These are phyloP conservation scores for Scophthalmus maximus DNA, from an alignment of 2,113 vertebrate genomes.

Conservation along the genomic window DNA sequence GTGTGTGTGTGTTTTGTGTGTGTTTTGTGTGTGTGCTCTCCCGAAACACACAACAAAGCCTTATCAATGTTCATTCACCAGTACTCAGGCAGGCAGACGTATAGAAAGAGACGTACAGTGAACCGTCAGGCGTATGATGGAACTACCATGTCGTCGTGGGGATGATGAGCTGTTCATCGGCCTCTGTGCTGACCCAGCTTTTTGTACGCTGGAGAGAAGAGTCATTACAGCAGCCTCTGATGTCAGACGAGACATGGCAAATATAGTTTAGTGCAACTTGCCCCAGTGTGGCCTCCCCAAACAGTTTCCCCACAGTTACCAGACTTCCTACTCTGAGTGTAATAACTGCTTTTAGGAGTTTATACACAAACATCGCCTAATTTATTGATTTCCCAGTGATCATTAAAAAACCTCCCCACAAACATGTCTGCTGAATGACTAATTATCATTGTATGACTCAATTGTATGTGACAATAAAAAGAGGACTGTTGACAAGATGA, in stretches of 20 bases:
- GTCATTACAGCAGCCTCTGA: constrained; percentile 66
- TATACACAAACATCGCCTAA: constrained; percentile 7
- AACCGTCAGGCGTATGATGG: constrained; percentile 26
- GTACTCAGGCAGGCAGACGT: constrained; percentile 24
- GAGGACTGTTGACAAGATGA: background rate
- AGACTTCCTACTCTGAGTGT: constrained; percentile 32
- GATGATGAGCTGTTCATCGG: constrained; percentile 55
- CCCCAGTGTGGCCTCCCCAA: constrained; percentile 19
- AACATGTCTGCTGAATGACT: constrained; percentile 1
- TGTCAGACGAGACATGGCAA: constrained; percentile 66
- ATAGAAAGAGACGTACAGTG: constrained; percentile 22
- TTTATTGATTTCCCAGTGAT: constrained; percentile 12
- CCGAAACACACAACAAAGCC: constrained; percentile 20
- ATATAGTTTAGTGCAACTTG: constrained; percentile 48
- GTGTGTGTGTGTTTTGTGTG: constrained; percentile 3
- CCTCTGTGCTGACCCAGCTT: constrained; percentile 35
- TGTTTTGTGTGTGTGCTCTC: constrained; percentile 3
- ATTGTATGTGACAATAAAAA: background rate
- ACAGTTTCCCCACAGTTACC: constrained; percentile 29
- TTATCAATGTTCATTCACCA: constrained; percentile 42
- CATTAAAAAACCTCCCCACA: background rate
- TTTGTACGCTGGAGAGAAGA: constrained; percentile 63
- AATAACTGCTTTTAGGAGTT: constrained; percentile 21
- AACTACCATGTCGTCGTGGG: constrained; percentile 21
- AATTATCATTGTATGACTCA: constrained; percentile 9